Evolutionary conservation across 2,113 vertebrate species (phyloP).

Genomic region (Alligator sinensis): DNA sequence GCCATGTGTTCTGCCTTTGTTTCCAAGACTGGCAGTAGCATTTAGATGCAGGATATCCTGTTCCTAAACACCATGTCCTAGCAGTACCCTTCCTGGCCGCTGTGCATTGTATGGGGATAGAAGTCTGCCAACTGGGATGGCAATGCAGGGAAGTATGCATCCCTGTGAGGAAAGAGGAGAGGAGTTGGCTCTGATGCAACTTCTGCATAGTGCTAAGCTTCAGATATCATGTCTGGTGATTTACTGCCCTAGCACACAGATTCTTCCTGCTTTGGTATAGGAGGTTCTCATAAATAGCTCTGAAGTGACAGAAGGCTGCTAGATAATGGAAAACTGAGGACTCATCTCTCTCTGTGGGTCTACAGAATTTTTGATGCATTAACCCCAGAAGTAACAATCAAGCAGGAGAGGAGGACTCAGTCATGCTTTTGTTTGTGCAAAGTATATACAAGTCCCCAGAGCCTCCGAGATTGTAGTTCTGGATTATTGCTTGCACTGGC

Average conservation of each 20-base stretch:
- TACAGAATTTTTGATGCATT: conserved; percentile 9
- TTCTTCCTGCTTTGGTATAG: background rate
- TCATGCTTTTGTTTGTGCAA: accelerated
- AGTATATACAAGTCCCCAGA: background rate
- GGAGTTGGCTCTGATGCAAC: conserved; percentile 46
- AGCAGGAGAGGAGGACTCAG: background rate
- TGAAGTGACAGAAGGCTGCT: background rate
- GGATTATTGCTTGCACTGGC: no score
- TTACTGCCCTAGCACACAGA: background rate
- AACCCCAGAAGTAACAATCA: background rate
- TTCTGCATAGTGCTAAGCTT: conserved; percentile 48
- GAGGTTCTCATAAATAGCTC: conserved; percentile 68
- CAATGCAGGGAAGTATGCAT: background rate
- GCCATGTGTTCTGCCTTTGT: no score
- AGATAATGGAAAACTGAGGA: conserved; percentile 58
- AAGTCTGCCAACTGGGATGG: accelerated
- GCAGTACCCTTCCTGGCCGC: background rate
- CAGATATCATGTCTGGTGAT: conserved; percentile 61
- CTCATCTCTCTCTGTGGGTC: background rate
- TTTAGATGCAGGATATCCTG: no score
- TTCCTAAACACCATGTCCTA: background rate
- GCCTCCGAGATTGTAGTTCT: accelerated
- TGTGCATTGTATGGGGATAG: background rate
- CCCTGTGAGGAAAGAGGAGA: accelerated
- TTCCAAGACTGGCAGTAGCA: no score